Conservation (phyloP, 2,113 vertebrate species). For the Otus sunia region DNA sequence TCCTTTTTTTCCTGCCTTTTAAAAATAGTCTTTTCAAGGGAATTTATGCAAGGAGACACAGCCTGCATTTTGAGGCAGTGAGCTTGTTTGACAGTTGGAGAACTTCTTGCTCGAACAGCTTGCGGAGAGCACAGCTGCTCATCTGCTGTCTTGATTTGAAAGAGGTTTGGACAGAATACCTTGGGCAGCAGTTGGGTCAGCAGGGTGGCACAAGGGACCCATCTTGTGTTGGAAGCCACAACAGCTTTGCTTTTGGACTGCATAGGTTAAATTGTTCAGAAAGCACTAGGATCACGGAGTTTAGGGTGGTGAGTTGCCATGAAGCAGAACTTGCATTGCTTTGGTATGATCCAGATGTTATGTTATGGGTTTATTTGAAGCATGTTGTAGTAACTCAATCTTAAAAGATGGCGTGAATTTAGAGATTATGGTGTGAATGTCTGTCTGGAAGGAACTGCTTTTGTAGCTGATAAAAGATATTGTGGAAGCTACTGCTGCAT, state of each 20-base stretch:
- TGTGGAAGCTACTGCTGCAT: neutral
- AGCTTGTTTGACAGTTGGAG: neutral
- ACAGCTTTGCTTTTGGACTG: neutral
- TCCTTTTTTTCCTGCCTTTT: neutral
- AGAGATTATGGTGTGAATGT: neutral
- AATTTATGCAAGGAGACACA: neutral
- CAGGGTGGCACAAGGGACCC: neutral
- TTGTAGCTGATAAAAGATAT: neutral
- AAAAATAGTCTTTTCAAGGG: neutral
- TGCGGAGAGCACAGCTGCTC: neutral
- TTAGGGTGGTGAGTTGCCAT: neutral
- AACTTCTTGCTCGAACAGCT: neutral
- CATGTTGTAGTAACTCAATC: neutral
- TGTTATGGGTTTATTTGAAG: neutral
- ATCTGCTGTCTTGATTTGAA: neutral
- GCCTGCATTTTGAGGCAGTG: neutral
- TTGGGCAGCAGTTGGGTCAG: neutral
- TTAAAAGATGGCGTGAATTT: neutral
- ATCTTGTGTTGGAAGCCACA: neutral
- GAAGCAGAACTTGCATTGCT: neutral
- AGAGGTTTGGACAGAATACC: neutral
- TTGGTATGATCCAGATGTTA: rapidly evolving
- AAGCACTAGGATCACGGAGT: neutral
- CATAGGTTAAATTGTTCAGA: neutral
- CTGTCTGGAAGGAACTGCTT: neutral